Conservation (phyloP, 2,888 invertebrate genomes). For the Acanthosepion esculentum region DNA sequence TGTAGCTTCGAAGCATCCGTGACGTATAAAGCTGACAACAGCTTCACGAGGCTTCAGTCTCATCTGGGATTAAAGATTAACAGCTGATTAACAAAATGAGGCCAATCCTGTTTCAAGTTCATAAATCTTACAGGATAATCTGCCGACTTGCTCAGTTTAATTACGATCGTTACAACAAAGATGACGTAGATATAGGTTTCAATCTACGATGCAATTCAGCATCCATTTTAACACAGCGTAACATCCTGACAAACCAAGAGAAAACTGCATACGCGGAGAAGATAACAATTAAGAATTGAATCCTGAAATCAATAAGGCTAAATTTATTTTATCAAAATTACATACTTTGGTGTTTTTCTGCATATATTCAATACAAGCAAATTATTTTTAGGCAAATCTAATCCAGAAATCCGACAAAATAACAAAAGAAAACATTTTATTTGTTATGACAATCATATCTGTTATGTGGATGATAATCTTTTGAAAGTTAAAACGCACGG, state of each 20-base stretch:
- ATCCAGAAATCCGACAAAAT: neutral
- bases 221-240: neutral
- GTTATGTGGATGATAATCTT: no score
- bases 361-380: neutral
- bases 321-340: neutral
- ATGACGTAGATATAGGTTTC: neutral
- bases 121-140: neutral
- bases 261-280: neutral
- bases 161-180: neutral
- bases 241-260: neutral
- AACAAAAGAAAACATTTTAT: neutral
- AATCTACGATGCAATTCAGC: neutral
- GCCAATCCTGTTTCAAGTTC: neutral
- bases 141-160: neutral
- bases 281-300: neutral
- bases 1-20: neutral
- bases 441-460: no score
- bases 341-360: neutral
- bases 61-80: conserved; percentile 9
- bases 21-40: neutral
- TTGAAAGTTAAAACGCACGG: no score
- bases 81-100: neutral
- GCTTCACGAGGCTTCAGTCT: neutral
- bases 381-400: neutral
- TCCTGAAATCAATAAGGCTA: neutral